phyloP scores from a whole-genome alignment of 2,888 invertebrate species.

The Trichopria drosophilae region DNA sequence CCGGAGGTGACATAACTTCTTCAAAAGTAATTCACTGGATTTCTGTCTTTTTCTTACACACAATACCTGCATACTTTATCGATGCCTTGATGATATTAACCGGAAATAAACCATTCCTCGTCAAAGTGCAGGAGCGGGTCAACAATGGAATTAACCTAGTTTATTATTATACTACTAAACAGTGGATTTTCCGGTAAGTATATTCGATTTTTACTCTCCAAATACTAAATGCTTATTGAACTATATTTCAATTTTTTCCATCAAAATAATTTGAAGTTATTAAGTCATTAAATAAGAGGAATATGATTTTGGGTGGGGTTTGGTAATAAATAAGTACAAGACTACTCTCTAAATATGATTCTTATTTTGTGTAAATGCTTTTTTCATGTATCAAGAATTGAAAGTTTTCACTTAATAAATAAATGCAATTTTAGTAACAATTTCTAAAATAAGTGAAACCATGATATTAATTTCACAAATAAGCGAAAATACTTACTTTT shows the following conservation, averaged over 20 bases:
- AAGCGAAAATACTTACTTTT: too few species aligned
- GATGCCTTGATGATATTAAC: slow-evolving; percentile 70
- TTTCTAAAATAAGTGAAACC: too few species aligned
- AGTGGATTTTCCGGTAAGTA: slow-evolving; percentile 72
- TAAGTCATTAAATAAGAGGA: too few species aligned
- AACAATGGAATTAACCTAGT: slow-evolving; percentile 68
- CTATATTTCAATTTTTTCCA: background rate
- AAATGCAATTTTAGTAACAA: too few species aligned
- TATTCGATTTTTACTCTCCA: slow-evolving; percentile 4
- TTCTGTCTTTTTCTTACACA: slow-evolving; percentile 72
- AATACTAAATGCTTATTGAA: slow-evolving; percentile 1
- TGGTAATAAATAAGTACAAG: too few species aligned
- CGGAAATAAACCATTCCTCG: slow-evolving; percentile 74
- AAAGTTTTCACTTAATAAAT: too few species aligned
- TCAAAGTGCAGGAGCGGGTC: slow-evolving; percentile 67
- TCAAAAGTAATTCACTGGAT: slow-evolving; percentile 69
- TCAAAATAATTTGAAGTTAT: background rate
- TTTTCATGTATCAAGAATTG: too few species aligned
- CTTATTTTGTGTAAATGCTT: too few species aligned
- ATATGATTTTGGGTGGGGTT: too few species aligned
- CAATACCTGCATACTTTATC: slow-evolving; percentile 76
- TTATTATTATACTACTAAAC: slow-evolving; percentile 78
- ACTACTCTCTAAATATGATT: too few species aligned
- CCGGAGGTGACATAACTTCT: slow-evolving; percentile 72
- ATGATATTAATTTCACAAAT: too few species aligned